These are phyloP conservation scores for Chrysomela aeneicollis DNA, from an alignment of 2,888 invertebrate species.

Conservation along the genomic window DNA sequence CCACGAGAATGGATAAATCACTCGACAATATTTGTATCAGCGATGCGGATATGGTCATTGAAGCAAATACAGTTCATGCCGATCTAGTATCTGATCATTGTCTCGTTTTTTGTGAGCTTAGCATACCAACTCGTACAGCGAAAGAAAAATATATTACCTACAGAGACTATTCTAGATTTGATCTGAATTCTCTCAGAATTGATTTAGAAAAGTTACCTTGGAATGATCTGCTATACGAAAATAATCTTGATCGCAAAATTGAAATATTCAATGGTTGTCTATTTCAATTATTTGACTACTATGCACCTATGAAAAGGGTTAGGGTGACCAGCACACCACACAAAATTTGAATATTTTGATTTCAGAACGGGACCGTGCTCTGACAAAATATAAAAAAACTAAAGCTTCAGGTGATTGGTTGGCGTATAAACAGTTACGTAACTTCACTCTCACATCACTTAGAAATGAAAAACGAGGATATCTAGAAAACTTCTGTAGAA, in stretches of 20 bases:
- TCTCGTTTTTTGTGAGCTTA: not conserved
- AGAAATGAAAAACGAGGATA: too few species aligned
- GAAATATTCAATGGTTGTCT: too few species aligned
- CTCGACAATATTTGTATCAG: not conserved
- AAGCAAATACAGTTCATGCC: not conserved
- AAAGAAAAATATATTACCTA: not conserved
- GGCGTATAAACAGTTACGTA: too few species aligned
- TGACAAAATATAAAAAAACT: constrained; percentile 6
- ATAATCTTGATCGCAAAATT: too few species aligned
- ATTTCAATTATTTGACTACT: not conserved
- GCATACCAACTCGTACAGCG: not conserved
- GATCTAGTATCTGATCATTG: not conserved
- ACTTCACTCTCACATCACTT: too few species aligned
- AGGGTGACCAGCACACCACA: constrained; percentile 21
- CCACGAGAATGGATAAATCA: not conserved
- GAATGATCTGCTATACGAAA: too few species aligned
- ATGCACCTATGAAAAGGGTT: not conserved
- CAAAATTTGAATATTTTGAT: constrained; percentile 15
- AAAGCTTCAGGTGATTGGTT: too few species aligned
- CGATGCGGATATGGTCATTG: not conserved
- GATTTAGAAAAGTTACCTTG: not conserved
- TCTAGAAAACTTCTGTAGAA: too few species aligned
- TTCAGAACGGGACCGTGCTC: constrained; percentile 7
- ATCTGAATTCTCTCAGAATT: not conserved
- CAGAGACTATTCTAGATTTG: not conserved